Conservation (phyloP, 2,888 invertebrate genomes). For the Polyommatus iphigenia region DNA sequence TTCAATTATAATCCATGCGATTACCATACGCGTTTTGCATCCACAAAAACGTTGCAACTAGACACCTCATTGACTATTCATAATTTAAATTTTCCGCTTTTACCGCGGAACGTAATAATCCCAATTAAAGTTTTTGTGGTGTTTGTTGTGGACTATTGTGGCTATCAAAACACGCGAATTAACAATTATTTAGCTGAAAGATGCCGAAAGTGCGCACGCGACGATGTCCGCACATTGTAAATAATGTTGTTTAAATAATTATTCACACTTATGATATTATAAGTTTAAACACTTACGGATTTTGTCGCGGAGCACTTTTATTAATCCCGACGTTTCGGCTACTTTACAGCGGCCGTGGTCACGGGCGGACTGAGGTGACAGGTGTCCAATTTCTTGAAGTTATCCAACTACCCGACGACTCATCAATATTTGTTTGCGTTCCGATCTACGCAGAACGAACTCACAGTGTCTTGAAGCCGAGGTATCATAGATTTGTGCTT, state of each 20-base stretch:
- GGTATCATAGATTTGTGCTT: too few relatives aligned
- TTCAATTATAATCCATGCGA: not conserved
- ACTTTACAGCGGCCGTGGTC: too few relatives aligned
- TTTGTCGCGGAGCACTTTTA: too few relatives aligned
- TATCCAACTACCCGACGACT: too few relatives aligned
- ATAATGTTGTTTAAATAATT: not conserved
- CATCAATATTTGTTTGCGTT: too few relatives aligned
- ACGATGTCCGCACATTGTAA: not conserved
- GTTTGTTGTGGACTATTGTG: not conserved
- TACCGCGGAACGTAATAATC: not conserved
- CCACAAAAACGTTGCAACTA: not conserved
- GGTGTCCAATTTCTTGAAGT: too few relatives aligned
- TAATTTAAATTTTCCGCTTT: slow-evolving; percentile 26
- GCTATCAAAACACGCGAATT: slow-evolving; percentile 1
- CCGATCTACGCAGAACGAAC: too few relatives aligned
- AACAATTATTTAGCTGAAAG: slow-evolving; percentile 9
- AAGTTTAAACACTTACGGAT: too few relatives aligned
- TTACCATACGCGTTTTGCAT: not conserved
- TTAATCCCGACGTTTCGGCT: too few relatives aligned
- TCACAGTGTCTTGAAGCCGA: too few relatives aligned
- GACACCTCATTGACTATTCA: slow-evolving; percentile 6
- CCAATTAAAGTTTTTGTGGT: slow-evolving; percentile 22
- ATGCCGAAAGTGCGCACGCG: slow-evolving; percentile 19
- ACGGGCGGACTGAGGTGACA: too few relatives aligned
- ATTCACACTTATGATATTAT: too few relatives aligned